Base-by-base conservation (phyloP, 2,113 vertebrate genomes). In the Ophiodon elongatus region DNA sequence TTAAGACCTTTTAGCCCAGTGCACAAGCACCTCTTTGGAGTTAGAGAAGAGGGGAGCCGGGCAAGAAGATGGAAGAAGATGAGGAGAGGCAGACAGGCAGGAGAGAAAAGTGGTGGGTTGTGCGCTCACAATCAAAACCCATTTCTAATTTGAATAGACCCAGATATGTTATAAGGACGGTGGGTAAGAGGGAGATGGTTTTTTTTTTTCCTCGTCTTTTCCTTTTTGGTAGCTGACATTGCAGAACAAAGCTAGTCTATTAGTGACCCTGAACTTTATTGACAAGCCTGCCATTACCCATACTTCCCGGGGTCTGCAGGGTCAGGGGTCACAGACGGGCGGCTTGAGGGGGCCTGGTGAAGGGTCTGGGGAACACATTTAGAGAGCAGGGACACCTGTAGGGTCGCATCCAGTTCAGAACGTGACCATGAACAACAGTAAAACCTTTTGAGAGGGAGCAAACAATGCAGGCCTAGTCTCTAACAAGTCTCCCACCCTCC, bases 381-480 rank as follows among this genome's bases (percentile, higher is more conserved):
- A 96, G 85, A 94, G 94, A 95, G 95, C 95, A 94, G 96, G 96
- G 96, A 97, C 96, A 97, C 97, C 97, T 98, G 96, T 97, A 96
- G 96, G 96, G 96, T 97, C 90, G 4, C 35, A 94, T 95, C 95
- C 93, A 96, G 90, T 95, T 97, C 94, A 95, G 82, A 87, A 88
- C 68, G 67, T 85, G 88, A 85, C 85, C 68, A 31, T 77, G 84
- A 73, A 89, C 76, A 82, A 92, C 86, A 94, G 89, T 80, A 80
- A 84, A 90, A 85, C 73, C 92, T 89, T 90, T 90, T 91, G 85
- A 93, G 86, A 73, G 81, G 75, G 11, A 73, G 74, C 56, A 76
- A 84, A 94, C 91, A 94, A 94, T 93, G 56, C 79, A 73, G 76
- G 68, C 70, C 84, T 57, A 37, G 78, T 86, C 68, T 86, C 87